Percentiles rank a stretch among this genome's conserved stretches.
Conservation (phyloP, 2,797 vertebrate species). For the Trachurus trachurus region DNA sequence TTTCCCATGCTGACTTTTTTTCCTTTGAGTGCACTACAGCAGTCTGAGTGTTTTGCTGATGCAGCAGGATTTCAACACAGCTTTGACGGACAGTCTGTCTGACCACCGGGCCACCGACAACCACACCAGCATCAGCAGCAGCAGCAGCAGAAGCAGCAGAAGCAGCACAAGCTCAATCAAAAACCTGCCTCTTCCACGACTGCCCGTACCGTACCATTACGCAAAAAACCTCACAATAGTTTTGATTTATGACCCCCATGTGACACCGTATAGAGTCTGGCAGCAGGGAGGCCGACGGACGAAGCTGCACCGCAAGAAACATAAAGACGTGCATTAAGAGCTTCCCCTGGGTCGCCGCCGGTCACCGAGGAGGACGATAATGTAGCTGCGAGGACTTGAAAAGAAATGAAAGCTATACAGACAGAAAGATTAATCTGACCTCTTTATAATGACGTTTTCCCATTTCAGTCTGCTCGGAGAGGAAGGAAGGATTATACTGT, state of each 20-base stretch:
- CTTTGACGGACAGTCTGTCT: conserved; percentile 66
- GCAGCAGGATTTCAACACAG: conserved; percentile 31
- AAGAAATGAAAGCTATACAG: conserved; percentile 25
- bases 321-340: conserved; percentile 61
- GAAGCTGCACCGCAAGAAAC: conserved; percentile 65
- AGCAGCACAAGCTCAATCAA: conserved; percentile 58
- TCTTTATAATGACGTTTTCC: conserved; percentile 24
- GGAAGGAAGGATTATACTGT: conserved; percentile 20
- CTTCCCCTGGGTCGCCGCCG: conserved; percentile 46
- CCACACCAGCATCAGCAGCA: conserved; percentile 69
- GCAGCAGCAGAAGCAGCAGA: conserved; percentile 51
- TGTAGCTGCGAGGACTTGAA: conserved; percentile 41
- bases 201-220: conserved; percentile 63
- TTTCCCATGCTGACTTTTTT: conserved; percentile 21
- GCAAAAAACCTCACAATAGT: conserved; percentile 76
- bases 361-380: conserved; percentile 31
- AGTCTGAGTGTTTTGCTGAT: conserved; percentile 56
- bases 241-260: conserved; percentile 79
- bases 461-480: conserved; percentile 25
- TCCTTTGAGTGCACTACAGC: conserved; percentile 30
- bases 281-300: conserved; percentile 47
- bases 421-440: conserved; percentile 44
- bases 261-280: conserved; percentile 73
- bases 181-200: conserved; percentile 53
- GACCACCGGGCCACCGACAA: conserved; percentile 67